Evolutionary conservation across 2,113 vertebrate species (phyloP).

Genomic region (Aptenodytes forsteri): DNA sequence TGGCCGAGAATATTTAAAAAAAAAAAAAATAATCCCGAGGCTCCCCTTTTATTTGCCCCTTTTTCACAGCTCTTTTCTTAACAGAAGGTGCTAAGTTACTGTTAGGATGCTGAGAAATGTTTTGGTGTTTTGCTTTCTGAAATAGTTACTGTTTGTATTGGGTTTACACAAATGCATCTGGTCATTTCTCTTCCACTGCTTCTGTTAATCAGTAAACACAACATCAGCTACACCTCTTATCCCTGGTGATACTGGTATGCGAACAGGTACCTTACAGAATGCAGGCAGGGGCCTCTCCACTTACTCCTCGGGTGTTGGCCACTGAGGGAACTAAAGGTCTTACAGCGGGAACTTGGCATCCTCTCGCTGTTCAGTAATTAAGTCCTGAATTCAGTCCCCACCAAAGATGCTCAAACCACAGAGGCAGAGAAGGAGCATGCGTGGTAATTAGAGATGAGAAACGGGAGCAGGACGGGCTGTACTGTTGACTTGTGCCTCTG

Average conservation of each 20-base stretch:
- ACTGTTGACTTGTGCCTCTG: not conserved
- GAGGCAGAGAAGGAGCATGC: not conserved
- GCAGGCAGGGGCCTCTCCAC: not conserved
- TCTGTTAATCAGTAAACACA: not conserved
- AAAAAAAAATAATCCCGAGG: not conserved
- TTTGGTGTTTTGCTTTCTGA: not conserved
- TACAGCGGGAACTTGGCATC: not conserved
- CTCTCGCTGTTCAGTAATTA: not conserved
- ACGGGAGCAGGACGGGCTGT: not conserved
- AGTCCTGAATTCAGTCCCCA: not conserved
- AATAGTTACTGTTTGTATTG: constrained; percentile 32
- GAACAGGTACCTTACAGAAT: not conserved
- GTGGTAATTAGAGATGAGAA: not conserved
- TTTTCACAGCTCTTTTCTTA: not conserved
- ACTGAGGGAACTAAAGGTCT: not conserved
- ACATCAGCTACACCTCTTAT: not conserved
- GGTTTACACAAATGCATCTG: not conserved
- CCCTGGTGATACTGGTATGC: not conserved
- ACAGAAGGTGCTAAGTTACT: not conserved
- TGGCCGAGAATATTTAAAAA: not conserved
- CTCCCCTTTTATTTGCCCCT: not conserved
- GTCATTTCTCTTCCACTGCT: not conserved
- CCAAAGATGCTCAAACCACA: not conserved
- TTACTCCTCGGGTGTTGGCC: not conserved
- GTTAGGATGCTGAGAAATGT: constrained; percentile 21